Conservation (phyloP, 2,888 invertebrate species). For the Thereva nobilitata region DNA sequence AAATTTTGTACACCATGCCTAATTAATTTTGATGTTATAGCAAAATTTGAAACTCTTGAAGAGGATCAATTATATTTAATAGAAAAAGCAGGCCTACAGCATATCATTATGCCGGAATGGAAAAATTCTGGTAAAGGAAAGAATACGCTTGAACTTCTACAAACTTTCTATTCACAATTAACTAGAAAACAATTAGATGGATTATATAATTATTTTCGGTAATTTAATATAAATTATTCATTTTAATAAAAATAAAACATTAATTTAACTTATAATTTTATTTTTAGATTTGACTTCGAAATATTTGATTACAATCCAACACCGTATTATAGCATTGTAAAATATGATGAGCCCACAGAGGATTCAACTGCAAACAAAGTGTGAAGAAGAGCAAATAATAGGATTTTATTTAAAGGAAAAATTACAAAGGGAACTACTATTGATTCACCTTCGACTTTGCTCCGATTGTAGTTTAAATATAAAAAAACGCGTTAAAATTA, state of each 20-base stretch:
- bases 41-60: conserved; percentile 81
- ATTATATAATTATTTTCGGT: conserved; percentile 81
- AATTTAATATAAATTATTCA: conserved; percentile 42
- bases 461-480: too few relatives aligned
- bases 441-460: too few relatives aligned
- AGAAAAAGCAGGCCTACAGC: conserved; percentile 73
- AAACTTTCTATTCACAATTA: conserved; percentile 76
- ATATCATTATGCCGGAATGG: conserved; percentile 81
- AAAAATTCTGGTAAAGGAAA: conserved; percentile 77
- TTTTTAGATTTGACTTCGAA: conserved; percentile 80
- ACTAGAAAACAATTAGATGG: conserved; percentile 73
- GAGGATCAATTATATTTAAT: conserved; percentile 83
- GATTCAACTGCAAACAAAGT: conserved; percentile 7
- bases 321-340: conserved; percentile 67
- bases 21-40: conserved; percentile 78
- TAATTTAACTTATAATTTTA: background rate
- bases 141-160: conserved; percentile 72
- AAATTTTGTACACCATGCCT: conserved; percentile 85
- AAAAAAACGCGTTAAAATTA: too few relatives aligned
- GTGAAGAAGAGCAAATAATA: background rate
- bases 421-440: too few relatives aligned
- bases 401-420: too few relatives aligned
- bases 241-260: conserved; percentile 8
- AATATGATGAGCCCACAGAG: conserved; percentile 48
- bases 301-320: conserved; percentile 83